phyloP scores from a whole-genome alignment of 2,888 invertebrate genomes.

The Drosophila vallismaia region DNA sequence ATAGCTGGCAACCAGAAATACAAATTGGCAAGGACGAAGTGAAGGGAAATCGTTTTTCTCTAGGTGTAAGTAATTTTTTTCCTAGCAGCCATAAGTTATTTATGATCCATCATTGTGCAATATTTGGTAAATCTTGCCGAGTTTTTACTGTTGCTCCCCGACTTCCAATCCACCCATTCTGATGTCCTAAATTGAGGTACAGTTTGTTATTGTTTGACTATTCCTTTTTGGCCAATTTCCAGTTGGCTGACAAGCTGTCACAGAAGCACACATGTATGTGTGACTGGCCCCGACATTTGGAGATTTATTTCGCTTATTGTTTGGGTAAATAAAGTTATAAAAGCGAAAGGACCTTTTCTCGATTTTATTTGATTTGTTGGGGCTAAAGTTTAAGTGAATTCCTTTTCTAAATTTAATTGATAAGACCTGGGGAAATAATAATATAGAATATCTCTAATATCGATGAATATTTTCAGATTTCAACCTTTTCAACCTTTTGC shows the following conservation, averaged over 20 bases:
- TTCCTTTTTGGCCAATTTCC: slow-evolving; percentile 20
- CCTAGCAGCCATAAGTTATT: slow-evolving; percentile 79
- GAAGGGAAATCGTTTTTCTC: slow-evolving; percentile 1
- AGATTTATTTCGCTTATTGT: slow-evolving; percentile 76
- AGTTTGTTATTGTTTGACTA: slow-evolving; percentile 53
- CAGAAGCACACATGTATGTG: slow-evolving; percentile 52
- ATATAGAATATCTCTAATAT: not conserved
- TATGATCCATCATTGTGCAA: slow-evolving; percentile 82
- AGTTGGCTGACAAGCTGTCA: slow-evolving; percentile 47
- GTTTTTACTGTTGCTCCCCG: slow-evolving; percentile 60
- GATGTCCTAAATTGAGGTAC: slow-evolving; percentile 36
- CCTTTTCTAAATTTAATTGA: slow-evolving; percentile 32
- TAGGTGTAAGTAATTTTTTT: slow-evolving; percentile 17
- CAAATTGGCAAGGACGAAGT: not conserved
- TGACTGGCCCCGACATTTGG: slow-evolving; percentile 66
- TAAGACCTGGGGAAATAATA: slow-evolving; percentile 1
- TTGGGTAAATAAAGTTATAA: slow-evolving; percentile 74
- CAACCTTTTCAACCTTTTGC: not conserved
- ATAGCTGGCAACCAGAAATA: not conserved
- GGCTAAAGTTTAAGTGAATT: slow-evolving; percentile 50
- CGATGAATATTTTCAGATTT: not conserved
- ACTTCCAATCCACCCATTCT: not conserved
- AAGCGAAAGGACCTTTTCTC: slow-evolving; percentile 38
- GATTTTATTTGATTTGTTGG: slow-evolving; percentile 54
- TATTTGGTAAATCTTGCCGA: slow-evolving; percentile 77